Percentiles rank a stretch among this genome's conserved stretches.
These are phyloP conservation scores for Antheraea pernyi DNA, from an alignment of 1,140 invertebrate genomes.

Conservation along the genomic window DNA sequence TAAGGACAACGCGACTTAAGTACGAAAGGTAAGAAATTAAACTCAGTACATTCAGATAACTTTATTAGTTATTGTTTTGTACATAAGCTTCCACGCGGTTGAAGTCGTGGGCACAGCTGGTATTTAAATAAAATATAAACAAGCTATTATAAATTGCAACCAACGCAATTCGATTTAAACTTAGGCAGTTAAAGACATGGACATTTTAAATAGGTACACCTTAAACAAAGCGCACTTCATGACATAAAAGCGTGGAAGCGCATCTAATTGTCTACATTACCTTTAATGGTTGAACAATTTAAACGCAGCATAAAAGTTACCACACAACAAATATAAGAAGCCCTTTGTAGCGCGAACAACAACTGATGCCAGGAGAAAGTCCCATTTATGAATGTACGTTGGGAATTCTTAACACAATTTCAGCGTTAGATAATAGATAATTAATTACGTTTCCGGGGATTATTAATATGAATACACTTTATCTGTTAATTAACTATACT, in stretches of 20 bases:
- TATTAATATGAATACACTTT: too few species aligned
- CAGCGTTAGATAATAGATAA: neutral
- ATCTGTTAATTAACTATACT: too few species aligned
- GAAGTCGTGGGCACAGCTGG: too few species aligned
- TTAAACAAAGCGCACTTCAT: neutral
- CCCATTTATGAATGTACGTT: neutral
- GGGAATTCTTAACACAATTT: neutral
- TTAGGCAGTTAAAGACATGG: neutral
- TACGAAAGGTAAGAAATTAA: too few species aligned
- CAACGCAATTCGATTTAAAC: too few species aligned
- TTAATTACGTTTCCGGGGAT: too few species aligned
- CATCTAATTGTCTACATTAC: neutral
- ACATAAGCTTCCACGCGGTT: too few species aligned
- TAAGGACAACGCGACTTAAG: too few species aligned
- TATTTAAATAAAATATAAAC: too few species aligned
- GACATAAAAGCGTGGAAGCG: neutral
- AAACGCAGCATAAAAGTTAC: neutral
- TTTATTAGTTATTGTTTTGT: too few species aligned
- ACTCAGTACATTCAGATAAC: too few species aligned
- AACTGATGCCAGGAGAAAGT: constrained; percentile 1
- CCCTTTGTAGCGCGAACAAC: constrained; percentile 3
- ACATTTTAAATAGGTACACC: neutral
- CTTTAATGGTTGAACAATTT: neutral
- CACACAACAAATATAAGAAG: constrained; percentile 1
- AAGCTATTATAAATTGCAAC: neutral